A percentile compares a stretch with the other conserved stretches of the same genome.
These are phyloP conservation scores for Conchocele bisecta DNA, from an alignment of 2,888 invertebrate species.

Conservation along the genomic window DNA sequence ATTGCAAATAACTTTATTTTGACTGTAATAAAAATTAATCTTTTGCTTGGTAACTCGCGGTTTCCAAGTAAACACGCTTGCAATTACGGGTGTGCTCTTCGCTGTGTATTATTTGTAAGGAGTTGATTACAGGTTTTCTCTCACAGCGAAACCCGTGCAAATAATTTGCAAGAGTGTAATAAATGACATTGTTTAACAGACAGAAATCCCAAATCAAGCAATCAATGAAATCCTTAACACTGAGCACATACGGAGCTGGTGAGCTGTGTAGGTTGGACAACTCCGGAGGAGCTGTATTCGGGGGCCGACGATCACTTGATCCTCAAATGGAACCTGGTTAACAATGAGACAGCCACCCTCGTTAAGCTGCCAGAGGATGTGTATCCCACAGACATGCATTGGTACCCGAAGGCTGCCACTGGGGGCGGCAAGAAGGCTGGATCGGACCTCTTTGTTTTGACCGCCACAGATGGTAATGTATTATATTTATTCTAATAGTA, in stretches of 20 bases:
- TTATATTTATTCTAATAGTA: no score
- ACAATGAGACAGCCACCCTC: conserved; percentile 89
- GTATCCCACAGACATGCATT: conserved; percentile 95
- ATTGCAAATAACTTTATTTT: no score
- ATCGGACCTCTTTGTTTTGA: conserved; percentile 92
- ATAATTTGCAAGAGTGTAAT: no score
- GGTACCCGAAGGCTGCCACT: conserved; percentile 88
- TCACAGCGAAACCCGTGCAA: no score
- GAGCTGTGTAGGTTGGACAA: conserved; percentile 96
- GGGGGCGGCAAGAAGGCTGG: conserved; percentile 82
- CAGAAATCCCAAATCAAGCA: no score
- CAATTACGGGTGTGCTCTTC: no score
- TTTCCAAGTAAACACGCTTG: no score
- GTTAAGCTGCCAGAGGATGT: conserved; percentile 92
- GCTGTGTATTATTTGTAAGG: no score
- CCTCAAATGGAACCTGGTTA: conserved; percentile 93
- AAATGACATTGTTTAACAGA: no score
- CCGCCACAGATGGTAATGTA: conserved; percentile 93
- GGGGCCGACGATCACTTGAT: conserved; percentile 97
- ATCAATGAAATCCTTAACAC: conserved; percentile 64
- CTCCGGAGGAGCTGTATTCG: conserved; percentile 95
- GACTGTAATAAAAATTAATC: no score
- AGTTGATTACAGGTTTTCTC: no score
- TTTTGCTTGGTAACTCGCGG: no score
- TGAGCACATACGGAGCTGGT: conserved; percentile 87